Evolutionary conservation across 2,888 invertebrate genomes (phyloP), one percentile per base, ranked within the genome.

Genomic region (Balanococcus diminutus): DNA sequence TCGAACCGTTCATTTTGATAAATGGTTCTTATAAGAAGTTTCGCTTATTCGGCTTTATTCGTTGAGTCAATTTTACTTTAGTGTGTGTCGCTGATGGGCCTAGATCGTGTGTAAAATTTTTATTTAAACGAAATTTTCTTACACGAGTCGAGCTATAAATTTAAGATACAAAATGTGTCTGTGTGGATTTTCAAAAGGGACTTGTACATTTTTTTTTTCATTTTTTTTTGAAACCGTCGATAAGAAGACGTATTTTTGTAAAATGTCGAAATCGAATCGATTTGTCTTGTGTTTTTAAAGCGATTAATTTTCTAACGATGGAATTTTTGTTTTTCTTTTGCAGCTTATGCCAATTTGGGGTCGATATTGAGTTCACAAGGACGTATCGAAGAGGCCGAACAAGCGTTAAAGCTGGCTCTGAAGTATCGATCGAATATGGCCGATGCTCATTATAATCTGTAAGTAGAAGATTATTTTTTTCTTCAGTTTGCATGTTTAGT

Each of bases 301-400:
- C 61, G 61, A 28, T 67, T 25, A 28, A 67, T 67, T 67, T 28
- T n/a, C n/a, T 0, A 51, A 51, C 28, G 28, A 28, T 28, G 61
- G 11, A 67, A 28, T 19, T 75, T 32, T 32, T 32, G 2, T 32
- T 46, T 51, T 39, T 31, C 39, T 25, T n/a, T 92, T 92, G 88
- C 93, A 98, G 98, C 98, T 82, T 96, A 96, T 91, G 98, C 98
- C 88, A 98, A 98, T 92, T 92, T 98, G 91, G 98, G 98, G 89
- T 98, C 98, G 91, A 95, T 98, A 89, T 93, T 97, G 89, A 97
- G 96, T 90, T 94, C 95, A 87, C 95, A 96, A 90, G 97, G 96
- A 81, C 93, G 95, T 89, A 92, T 93, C 86, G 92, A 92, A 88
- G 97, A 98, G 91, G 98, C 98, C 86, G 97, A 97, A 91, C 93